phyloP scores from a whole-genome alignment of 2,113 vertebrate genomes.

The Colaptes auratus region DNA sequence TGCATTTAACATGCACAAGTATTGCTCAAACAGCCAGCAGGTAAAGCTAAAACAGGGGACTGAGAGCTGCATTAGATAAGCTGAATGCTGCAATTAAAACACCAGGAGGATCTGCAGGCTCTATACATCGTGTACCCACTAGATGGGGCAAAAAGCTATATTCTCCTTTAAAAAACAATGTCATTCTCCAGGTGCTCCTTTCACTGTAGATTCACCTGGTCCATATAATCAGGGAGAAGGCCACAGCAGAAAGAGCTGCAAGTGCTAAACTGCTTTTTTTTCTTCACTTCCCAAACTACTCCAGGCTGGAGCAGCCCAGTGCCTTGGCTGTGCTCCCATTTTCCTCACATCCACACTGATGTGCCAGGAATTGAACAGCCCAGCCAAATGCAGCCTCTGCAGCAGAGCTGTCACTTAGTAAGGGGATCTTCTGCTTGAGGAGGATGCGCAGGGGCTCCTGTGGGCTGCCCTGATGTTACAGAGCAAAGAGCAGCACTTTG shows the following conservation, averaged over 20 bases:
- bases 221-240: rapidly evolving
- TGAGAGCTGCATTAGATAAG: not conserved
- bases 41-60: not conserved
- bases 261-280: not conserved
- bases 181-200: not conserved
- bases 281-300: not conserved
- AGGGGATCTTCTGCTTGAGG: not conserved
- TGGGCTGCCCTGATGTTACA: rapidly evolving
- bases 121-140: slow-evolving; percentile 21
- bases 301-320: not conserved
- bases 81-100: not conserved
- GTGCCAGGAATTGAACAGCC: not conserved
- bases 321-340: not conserved
- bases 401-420: not conserved
- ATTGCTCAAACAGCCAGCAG: not conserved
- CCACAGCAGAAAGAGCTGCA: not conserved
- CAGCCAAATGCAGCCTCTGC: not conserved
- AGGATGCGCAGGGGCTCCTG: not conserved
- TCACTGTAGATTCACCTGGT: not conserved
- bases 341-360: not conserved
- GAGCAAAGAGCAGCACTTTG: not conserved
- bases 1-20: not conserved
- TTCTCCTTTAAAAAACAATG: not conserved
- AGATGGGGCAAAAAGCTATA: slow-evolving; percentile 54
- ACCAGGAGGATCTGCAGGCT: not conserved